These are phyloP conservation scores for Rhegmatorhina hoffmannsi DNA, from an alignment of 2,113 vertebrate species.

Conservation along the genomic window DNA sequence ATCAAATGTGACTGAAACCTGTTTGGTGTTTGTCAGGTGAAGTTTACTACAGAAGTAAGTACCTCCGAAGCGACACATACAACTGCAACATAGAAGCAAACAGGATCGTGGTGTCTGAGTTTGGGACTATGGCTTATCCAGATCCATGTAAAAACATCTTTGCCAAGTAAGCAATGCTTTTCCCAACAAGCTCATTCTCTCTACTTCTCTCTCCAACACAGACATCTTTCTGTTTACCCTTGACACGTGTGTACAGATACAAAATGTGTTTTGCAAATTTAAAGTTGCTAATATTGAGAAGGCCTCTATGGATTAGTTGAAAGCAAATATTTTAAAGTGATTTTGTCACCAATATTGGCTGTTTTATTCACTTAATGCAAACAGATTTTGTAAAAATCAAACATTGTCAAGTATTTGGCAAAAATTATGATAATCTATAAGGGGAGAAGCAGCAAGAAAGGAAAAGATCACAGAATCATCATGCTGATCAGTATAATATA, in stretches of 20 bases:
- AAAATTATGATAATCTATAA: not conserved
- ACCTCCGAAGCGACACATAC: conserved; percentile 88
- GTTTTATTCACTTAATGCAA: not conserved
- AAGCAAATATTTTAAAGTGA: not conserved
- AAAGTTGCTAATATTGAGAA: not conserved
- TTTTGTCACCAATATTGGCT: not conserved
- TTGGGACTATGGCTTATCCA: conserved; percentile 93
- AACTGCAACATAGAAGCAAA: conserved; percentile 84
- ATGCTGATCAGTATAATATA: not conserved
- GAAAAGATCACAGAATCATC: not conserved
- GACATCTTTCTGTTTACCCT: not conserved
- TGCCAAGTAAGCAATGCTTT: conserved; percentile 81
- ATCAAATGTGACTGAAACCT: not conserved
- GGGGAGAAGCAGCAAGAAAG: not conserved
- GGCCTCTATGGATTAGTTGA: not conserved
- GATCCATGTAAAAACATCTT: conserved; percentile 97
- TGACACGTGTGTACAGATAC: not conserved
- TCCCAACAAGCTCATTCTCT: not conserved
- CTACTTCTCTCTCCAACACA: not conserved
- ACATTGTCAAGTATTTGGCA: not conserved
- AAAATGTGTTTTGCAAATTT: not conserved
- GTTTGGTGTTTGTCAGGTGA: conserved; percentile 78
- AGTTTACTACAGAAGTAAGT: conserved; percentile 91
- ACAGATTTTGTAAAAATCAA: not conserved
- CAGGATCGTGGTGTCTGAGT: conserved; percentile 91